A percentile compares a stretch with the other conserved stretches of the same genome.
phyloP scores from a whole-genome alignment of 1,140 invertebrate genomes.

The Nasonia longicornis region DNA sequence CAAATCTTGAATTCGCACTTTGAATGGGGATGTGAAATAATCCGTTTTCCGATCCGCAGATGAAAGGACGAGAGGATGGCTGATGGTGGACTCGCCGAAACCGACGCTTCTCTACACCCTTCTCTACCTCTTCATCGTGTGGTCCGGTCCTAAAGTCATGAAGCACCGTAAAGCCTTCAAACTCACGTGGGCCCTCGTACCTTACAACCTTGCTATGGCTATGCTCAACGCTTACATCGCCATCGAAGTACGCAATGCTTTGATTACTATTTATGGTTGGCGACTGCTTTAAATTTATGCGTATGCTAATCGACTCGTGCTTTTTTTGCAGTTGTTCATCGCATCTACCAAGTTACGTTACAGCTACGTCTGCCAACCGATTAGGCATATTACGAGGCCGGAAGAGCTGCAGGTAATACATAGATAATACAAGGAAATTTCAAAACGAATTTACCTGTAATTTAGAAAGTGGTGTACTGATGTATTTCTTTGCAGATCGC shows the following conservation, averaged over 20 bases:
- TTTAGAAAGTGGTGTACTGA: neutral
- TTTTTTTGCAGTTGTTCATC: slow-evolving; percentile 75
- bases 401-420: slow-evolving; percentile 84
- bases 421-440: too few relatives aligned
- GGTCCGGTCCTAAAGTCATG: slow-evolving; percentile 87
- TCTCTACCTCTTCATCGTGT: slow-evolving; percentile 85
- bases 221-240: slow-evolving; percentile 88
- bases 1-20: neutral
- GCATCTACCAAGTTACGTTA: slow-evolving; percentile 84
- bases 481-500: slow-evolving; percentile 78
- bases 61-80: slow-evolving; percentile 86
- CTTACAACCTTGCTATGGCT: slow-evolving; percentile 90
- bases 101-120: slow-evolving; percentile 82
- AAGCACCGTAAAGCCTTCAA: slow-evolving; percentile 82
- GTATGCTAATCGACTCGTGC: slow-evolving; percentile 5
- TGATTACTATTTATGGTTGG: neutral
- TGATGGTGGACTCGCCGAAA: slow-evolving; percentile 84
- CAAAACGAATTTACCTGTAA: too few relatives aligned
- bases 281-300: neutral
- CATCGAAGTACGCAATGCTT: slow-evolving; percentile 71
- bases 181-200: slow-evolving; percentile 81
- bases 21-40: neutral
- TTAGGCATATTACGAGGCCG: slow-evolving; percentile 82
- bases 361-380: slow-evolving; percentile 91
- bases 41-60: slow-evolving; percentile 71